Evolutionary conservation across 2,797 vertebrate species (phyloP), one percentile per base, ranked within the genome.

Genomic region (Pseudopleuronectes americanus): DNA sequence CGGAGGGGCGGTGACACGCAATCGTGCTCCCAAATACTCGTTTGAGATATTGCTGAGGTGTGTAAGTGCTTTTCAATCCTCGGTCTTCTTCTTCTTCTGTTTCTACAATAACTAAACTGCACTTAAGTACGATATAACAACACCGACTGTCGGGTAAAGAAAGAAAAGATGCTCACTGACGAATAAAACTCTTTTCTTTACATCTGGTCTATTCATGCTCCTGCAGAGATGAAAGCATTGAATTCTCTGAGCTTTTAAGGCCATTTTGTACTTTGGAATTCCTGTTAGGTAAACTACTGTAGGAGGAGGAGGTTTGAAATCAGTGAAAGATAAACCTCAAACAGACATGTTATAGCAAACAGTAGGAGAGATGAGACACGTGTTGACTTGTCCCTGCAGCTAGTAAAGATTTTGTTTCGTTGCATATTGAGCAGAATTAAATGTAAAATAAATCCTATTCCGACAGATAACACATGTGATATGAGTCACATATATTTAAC

Each of bases 211-310:
- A 70, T 83, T 72, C 62, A 66, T 79, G 57, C 57, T 73, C 51
- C 63, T 41, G 59, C 64, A 49, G 62, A 47, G 65, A 80, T 60
- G 73, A 77, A 28, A 52, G 48, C 62, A 85, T 87, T 71, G 71
- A 77, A 84, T 79, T 83, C 31, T 70, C 26, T 19, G 33, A 51
- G 70, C 67, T 68, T 79, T 76, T 77, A 77, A 60, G 57, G 52
- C n/a, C 1, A 4, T 31, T 61, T 67, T 75, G n/a, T 77, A 26
- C 21, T 63, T 71, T 49, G 28, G 26, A 19, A 64, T 45, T 48
- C 33, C 68, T 57, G 51, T 69, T 71, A 48, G 36, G 79, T 56
- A 26, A 55, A 0, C 73, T 62, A 63, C 69, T 80, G 69, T 74
- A 71, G 28, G 62, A 66, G 71, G 21, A 41, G 49, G 8, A 77